phyloP scores from a whole-genome alignment of 2,888 invertebrate genomes.

The Diaprepes abbreviatus region DNA sequence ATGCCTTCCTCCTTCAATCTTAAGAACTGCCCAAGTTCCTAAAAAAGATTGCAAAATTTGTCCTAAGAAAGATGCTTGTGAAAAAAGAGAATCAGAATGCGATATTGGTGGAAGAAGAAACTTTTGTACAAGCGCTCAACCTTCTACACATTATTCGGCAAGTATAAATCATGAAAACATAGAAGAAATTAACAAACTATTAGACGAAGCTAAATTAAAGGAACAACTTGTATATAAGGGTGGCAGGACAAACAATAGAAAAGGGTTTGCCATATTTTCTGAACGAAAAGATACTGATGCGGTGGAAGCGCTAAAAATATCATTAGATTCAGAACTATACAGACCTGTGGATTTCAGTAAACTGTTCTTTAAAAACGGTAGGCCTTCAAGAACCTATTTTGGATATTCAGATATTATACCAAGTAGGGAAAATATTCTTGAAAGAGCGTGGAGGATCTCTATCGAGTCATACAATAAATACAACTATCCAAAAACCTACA shows the following conservation, averaged over 20 bases:
- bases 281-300: conserved; percentile 17
- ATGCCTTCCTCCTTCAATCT: conserved; percentile 45
- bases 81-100: neutral
- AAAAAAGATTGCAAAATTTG: conserved; percentile 38
- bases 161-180: conserved; percentile 43
- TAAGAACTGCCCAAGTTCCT: conserved; percentile 4
- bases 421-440: conserved; percentile 48
- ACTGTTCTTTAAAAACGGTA: conserved; percentile 8
- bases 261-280: conserved; percentile 18
- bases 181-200: conserved; percentile 51
- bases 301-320: conserved; percentile 29
- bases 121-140: conserved; percentile 26
- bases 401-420: conserved; percentile 45
- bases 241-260: neutral
- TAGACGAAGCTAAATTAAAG: conserved; percentile 50
- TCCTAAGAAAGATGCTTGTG: conserved; percentile 20
- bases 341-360: conserved; percentile 16
- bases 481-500: conserved; percentile 20
- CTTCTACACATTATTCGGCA: conserved; percentile 44
- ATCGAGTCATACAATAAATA: conserved; percentile 41
- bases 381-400: conserved; percentile 33
- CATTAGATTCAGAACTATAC: conserved; percentile 21
- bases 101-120: neutral
- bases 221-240: neutral
- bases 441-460: conserved; percentile 44